Conservation (phyloP, 2,888 invertebrate genomes). For the Aphidoletes aphidimyza region DNA sequence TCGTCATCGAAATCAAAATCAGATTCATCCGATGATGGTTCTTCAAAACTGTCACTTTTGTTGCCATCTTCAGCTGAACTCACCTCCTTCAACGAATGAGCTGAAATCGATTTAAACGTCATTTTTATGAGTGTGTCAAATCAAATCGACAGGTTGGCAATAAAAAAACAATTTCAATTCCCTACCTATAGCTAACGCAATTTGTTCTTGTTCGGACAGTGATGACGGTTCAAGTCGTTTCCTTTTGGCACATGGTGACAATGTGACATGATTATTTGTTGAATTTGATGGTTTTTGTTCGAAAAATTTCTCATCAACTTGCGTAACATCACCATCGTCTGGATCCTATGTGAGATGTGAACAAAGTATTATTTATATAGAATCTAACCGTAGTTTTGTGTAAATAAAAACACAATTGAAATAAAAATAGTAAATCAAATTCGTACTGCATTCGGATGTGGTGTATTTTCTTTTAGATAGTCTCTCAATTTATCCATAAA, state of each 20-base stretch:
- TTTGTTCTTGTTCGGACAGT: constrained; percentile 65
- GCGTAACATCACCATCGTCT: neutral
- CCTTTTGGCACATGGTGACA: neutral
- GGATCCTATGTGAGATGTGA: neutral
- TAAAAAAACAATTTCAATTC: neutral
- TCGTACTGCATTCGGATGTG: constrained; percentile 55
- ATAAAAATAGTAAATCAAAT: neutral
- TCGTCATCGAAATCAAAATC: constrained; percentile 41
- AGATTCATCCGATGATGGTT: constrained; percentile 10
- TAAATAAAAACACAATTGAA: no score
- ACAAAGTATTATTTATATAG: no score
- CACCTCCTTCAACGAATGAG: neutral
- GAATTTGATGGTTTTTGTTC: neutral
- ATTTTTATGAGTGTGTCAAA: no score
- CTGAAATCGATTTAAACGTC: no score
- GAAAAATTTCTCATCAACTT: neutral
- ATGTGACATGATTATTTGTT: constrained; percentile 18
- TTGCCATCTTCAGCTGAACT: neutral
- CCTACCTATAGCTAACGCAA: constrained; percentile 63
- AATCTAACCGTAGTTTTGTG: no score
- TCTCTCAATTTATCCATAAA: constrained; percentile 47
- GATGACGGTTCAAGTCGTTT: constrained; percentile 52
- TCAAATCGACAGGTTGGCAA: neutral
- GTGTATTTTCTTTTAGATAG: constrained; percentile 48
- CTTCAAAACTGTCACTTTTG: constrained; percentile 13